These are phyloP conservation scores for Eupithecia insigniata DNA, from an alignment of 2,888 invertebrate species.

Conservation along the genomic window DNA sequence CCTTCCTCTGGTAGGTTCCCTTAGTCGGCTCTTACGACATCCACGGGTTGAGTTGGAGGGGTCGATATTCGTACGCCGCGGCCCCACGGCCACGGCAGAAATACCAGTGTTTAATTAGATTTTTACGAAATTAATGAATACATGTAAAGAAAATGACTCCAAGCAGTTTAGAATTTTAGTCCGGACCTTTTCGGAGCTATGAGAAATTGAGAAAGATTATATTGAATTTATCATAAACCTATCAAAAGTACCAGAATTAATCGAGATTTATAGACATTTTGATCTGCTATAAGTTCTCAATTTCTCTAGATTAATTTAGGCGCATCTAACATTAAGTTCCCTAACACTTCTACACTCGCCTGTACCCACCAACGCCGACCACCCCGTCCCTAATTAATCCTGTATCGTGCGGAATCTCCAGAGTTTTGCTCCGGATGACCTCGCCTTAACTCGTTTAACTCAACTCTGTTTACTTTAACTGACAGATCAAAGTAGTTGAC, in stretches of 20 bases:
- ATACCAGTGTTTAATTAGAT: too few species aligned
- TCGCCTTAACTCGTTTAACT: conserved; percentile 64
- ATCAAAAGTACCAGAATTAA: not conserved
- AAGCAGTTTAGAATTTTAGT: not conserved
- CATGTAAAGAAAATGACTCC: not conserved
- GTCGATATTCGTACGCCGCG: too few species aligned
- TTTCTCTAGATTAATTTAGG: not conserved
- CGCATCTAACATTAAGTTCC: not conserved
- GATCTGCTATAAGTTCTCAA: not conserved
- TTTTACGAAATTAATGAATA: too few species aligned
- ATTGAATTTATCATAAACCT: not conserved
- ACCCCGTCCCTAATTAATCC: conserved; percentile 80
- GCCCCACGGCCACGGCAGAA: too few species aligned
- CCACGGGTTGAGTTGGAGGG: too few species aligned
- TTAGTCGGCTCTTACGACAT: too few species aligned
- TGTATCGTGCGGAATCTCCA: conserved; percentile 68
- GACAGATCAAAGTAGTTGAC: conserved; percentile 35
- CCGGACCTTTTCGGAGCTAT: not conserved
- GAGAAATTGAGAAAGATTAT: not conserved
- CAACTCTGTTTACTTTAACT: conserved; percentile 54
- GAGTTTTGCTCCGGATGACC: conserved; percentile 75
- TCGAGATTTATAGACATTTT: not conserved
- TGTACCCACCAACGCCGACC: conserved; percentile 65
- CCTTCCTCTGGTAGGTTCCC: too few species aligned
- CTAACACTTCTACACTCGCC: conserved; percentile 44